Conservation (phyloP, 1,140 invertebrate genomes). For the Monochamus saltuarius region DNA sequence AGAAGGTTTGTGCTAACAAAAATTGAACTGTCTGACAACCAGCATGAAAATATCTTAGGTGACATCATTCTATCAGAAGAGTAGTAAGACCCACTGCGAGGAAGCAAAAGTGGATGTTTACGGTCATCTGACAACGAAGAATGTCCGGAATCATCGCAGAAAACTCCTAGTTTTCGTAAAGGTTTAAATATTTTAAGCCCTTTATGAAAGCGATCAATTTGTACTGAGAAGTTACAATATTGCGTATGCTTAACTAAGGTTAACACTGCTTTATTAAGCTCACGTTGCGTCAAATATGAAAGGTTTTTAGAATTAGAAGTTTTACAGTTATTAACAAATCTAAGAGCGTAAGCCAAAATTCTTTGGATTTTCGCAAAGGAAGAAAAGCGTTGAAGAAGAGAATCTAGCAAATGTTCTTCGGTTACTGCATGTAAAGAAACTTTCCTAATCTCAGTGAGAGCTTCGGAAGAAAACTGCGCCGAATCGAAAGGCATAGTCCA, state of each 20-base stretch:
- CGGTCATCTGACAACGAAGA: slow-evolving; percentile 5
- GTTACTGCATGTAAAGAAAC: neutral
- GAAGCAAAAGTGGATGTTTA: slow-evolving; percentile 17
- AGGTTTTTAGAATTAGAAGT: neutral
- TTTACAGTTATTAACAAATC: neutral
- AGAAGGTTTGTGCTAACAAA: slow-evolving; percentile 10
- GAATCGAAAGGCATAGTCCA: no score
- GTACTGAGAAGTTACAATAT: neutral
- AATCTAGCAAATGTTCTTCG: no score
- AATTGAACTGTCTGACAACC: slow-evolving; percentile 36
- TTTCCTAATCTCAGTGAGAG: neutral
- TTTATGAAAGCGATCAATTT: neutral
- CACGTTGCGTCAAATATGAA: neutral
- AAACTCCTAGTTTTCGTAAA: neutral
- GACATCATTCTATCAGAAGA: slow-evolving; percentile 11
- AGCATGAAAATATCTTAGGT: slow-evolving; percentile 31
- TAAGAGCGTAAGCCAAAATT: neutral
- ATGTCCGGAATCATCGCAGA: slow-evolving; percentile 5
- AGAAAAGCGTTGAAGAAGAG: neutral
- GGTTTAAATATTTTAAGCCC: neutral
- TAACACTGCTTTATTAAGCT: neutral
- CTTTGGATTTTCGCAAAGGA: neutral
- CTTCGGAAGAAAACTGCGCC: neutral
- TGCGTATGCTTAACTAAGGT: slow-evolving; percentile 6
- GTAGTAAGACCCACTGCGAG: neutral